These are phyloP conservation scores for Regulus satrapa DNA, from an alignment of 2,113 vertebrate genomes.

Conservation along the genomic window DNA sequence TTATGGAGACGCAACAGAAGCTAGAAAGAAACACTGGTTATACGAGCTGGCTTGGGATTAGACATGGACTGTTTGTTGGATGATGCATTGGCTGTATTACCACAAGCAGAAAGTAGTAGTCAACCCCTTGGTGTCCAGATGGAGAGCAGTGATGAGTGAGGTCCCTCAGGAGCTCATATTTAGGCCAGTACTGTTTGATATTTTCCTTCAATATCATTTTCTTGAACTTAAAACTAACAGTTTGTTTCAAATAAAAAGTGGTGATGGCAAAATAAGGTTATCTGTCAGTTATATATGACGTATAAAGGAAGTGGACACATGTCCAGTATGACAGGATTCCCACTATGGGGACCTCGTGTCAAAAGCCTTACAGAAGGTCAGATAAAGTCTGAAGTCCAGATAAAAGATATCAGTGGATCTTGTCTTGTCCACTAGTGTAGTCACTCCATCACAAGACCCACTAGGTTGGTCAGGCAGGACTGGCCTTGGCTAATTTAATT, in stretches of 20 bases:
- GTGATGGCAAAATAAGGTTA: not conserved
- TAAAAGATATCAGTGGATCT: not conserved
- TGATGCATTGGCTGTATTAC: not conserved
- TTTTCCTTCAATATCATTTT: not conserved
- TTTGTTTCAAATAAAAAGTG: not conserved
- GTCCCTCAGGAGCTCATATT: not conserved
- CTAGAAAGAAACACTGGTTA: not conserved
- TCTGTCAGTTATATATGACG: not conserved
- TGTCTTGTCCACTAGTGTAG: not conserved
- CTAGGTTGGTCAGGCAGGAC: not conserved
- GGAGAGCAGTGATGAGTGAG: not conserved
- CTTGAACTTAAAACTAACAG: not conserved
- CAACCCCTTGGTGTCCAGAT: rapidly evolving
- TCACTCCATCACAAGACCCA: not conserved
- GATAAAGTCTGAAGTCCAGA: too few relatives aligned
- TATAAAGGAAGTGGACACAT: not conserved
- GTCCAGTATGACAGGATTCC: not conserved
- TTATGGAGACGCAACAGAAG: not conserved
- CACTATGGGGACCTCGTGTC: rapidly evolving
- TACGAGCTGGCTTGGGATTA: not conserved
- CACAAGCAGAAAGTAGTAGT: not conserved
- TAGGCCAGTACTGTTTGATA: not conserved
- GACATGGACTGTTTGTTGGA: not conserved
- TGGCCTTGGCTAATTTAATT: not conserved
- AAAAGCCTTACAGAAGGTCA: not conserved